phyloP scores from a whole-genome alignment of 2,113 vertebrate species.

The Macrotus californicus region DNA sequence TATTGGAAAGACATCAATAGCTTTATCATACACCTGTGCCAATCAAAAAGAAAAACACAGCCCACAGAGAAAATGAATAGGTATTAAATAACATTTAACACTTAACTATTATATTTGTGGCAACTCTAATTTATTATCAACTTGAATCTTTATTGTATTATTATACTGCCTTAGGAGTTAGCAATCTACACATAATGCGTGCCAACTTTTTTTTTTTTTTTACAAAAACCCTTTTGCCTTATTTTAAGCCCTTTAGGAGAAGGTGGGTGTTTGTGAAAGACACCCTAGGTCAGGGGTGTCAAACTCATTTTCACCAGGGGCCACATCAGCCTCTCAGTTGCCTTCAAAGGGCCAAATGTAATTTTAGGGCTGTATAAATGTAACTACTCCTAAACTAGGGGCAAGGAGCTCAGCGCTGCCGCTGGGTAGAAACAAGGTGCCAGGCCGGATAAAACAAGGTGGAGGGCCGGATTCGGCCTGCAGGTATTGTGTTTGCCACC shows the following conservation, averaged over 20 bases:
- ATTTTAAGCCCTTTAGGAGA: neutral
- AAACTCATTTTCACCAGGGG: too few relatives aligned
- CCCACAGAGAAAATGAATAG: neutral
- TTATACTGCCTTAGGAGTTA: neutral
- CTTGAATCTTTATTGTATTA: neutral
- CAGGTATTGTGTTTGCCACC: too few relatives aligned
- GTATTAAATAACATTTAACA: neutral
- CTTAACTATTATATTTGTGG: constrained; percentile 13
- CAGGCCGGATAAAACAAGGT: too few relatives aligned
- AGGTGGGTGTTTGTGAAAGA: neutral
- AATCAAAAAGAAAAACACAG: neutral
- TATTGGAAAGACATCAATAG: neutral
- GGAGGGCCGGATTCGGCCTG: too few relatives aligned
- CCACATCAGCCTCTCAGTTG: too few relatives aligned
- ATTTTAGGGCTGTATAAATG: too few relatives aligned
- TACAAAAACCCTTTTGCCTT: neutral
- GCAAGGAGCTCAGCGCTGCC: too few relatives aligned
- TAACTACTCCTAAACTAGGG: too few relatives aligned
- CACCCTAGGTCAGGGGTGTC: too few relatives aligned
- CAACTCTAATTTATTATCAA: constrained; percentile 3
- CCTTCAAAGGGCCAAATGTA: too few relatives aligned
- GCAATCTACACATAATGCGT: neutral
- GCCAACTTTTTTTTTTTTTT: neutral
- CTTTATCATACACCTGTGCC: neutral
- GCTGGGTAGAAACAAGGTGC: too few relatives aligned